A percentile compares a stretch with the other conserved stretches of the same genome.
Conservation (phyloP, 2,888 invertebrate species). For the Syritta pipiens region DNA sequence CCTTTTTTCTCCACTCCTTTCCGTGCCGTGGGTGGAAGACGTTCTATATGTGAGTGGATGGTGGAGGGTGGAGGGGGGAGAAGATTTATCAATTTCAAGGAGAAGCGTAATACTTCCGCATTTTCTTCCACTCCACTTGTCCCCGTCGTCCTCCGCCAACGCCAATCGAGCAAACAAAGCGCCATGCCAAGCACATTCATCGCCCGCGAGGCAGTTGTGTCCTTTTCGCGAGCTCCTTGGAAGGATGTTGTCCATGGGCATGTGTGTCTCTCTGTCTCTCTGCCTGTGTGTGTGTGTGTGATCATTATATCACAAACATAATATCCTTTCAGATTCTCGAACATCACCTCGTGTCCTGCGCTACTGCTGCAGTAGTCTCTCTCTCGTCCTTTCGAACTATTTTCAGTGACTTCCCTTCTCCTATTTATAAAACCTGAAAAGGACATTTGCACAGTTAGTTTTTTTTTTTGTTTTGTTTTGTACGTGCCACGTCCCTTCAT, state of each 20-base stretch:
- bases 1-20: conserved; percentile 20
- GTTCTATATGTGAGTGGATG: not conserved
- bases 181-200: conserved; percentile 49
- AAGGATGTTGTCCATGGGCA: not conserved
- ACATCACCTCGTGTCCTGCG: not conserved
- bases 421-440: conserved; percentile 31
- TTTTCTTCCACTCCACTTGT: not conserved
- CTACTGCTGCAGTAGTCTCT: not conserved
- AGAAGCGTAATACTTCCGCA: conserved; percentile 34
- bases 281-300: conserved; percentile 1
- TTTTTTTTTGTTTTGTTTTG: conserved; percentile 26
- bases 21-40: no score
- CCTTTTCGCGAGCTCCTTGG: conserved; percentile 8
- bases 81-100: conserved; percentile 47
- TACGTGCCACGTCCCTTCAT: conserved; percentile 28
- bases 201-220: conserved; percentile 52
- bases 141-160: not conserved
- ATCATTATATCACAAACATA: conserved; percentile 34
- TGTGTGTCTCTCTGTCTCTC: not conserved
- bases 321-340: conserved; percentile 40
- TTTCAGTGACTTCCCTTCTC: conserved; percentile 29
- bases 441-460: conserved; percentile 23
- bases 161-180: conserved; percentile 35
- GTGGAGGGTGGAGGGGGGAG: conserved; percentile 16
- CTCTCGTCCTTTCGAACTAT: conserved; percentile 13